Evolutionary conservation across 2,888 invertebrate genomes (phyloP).

Genomic region (Cheiracanthium punctorium): DNA sequence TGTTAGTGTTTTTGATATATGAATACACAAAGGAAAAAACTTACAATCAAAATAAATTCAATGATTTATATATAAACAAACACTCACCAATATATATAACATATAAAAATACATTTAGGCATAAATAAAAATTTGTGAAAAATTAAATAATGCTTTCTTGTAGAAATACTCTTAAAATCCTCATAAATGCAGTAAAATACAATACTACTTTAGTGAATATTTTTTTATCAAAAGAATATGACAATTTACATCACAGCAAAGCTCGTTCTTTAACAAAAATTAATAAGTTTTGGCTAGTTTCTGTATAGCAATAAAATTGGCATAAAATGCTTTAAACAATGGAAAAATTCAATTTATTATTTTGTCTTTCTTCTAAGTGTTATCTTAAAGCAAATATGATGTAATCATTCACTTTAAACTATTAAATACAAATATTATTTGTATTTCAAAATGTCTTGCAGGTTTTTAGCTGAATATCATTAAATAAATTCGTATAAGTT

Average conservation of each 20-base stretch:
- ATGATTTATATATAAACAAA: not conserved
- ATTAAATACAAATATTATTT: too few relatives aligned
- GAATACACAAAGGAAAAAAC: not conserved
- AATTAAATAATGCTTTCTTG: not conserved
- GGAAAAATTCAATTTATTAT: too few relatives aligned
- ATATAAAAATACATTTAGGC: not conserved
- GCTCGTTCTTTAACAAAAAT: too few relatives aligned
- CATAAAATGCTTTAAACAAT: too few relatives aligned
- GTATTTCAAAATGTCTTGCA: too few relatives aligned
- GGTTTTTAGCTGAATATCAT: too few relatives aligned
- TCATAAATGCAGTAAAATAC: slow-evolving; percentile 40
- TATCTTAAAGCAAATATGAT: too few relatives aligned
- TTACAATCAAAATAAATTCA: not conserved
- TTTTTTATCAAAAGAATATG: slow-evolving; percentile 25
- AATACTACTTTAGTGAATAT: slow-evolving; percentile 34
- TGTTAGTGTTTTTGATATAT: not conserved
- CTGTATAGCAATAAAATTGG: too few relatives aligned
- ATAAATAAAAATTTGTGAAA: not conserved
- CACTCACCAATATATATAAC: not conserved
- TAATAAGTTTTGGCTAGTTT: too few relatives aligned
- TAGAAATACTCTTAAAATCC: not conserved
- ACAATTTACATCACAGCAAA: slow-evolving; percentile 17
- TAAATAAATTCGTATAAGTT: too few relatives aligned
- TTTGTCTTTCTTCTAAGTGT: too few relatives aligned
- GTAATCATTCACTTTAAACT: too few relatives aligned